These are phyloP conservation scores for Caenorhabditis becei DNA, from an alignment of 2,888 invertebrate species.

Conservation along the genomic window DNA sequence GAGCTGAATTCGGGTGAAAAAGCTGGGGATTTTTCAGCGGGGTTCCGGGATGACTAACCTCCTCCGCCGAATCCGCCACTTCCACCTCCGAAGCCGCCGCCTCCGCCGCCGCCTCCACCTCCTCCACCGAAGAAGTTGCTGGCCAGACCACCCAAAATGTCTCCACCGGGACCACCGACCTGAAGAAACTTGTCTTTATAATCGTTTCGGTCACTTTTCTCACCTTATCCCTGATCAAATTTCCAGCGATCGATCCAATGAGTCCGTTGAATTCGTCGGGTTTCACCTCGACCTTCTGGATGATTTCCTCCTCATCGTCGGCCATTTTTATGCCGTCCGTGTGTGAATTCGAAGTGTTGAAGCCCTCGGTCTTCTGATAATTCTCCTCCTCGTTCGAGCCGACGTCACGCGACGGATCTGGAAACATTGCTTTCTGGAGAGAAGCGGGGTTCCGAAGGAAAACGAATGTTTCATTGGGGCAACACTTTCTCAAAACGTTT, in stretches of 20 bases:
- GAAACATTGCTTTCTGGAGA: too few species aligned
- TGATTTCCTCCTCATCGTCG: slow-evolving; percentile 63
- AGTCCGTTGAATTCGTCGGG: slow-evolving; percentile 78
- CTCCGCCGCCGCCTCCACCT: slow-evolving; percentile 68
- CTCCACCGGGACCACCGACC: slow-evolving; percentile 75
- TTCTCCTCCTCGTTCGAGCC: slow-evolving; percentile 50
- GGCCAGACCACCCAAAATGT: slow-evolving; percentile 77
- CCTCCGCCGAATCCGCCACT: slow-evolving; percentile 66
- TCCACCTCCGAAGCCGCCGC: slow-evolving; percentile 63
- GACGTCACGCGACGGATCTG: slow-evolving; percentile 46
- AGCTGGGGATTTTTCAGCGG: too few species aligned
- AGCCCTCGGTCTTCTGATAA: slow-evolving; percentile 44
- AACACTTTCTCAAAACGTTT: too few species aligned
- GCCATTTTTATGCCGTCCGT: slow-evolving; percentile 64
- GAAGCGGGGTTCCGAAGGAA: neutral
- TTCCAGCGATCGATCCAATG: slow-evolving; percentile 79
- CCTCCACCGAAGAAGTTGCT: slow-evolving; percentile 76
- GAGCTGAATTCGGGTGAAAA: neutral
- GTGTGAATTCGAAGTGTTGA: slow-evolving; percentile 24
- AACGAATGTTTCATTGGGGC: too few species aligned
- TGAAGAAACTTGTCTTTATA: too few species aligned
- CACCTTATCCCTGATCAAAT: slow-evolving; percentile 78
- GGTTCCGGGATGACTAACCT: slow-evolving; percentile 4
- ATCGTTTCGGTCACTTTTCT: too few species aligned
- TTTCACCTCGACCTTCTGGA: slow-evolving; percentile 67